Base-by-base conservation (phyloP, 2,888 invertebrate species). In the Diaphora mendica region DNA sequence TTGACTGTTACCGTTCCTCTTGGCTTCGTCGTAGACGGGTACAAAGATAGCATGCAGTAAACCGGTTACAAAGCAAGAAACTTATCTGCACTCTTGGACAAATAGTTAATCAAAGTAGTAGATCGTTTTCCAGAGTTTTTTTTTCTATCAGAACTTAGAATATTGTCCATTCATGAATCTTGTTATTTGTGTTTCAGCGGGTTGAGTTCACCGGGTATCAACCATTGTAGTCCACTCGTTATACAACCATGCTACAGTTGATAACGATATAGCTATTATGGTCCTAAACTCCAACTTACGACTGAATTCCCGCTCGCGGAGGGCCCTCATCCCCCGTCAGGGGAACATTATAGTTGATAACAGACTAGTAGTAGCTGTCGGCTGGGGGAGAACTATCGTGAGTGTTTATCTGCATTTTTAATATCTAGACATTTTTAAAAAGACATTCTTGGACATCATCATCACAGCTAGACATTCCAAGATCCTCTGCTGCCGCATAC, bases 311-410 rank as follows among this genome's bases (percentile, higher is more conserved):
- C 51, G 71, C 0, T 82, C 91, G 0, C 78, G 55, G 9, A 4
- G 78, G 0, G 91, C 89, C 3, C 0, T 3, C 48, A 80, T 94
- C 9, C 91, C 92, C 2, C 11, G 23, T 8, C 87, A 84, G 51
- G 86, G 82, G 0, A 76, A 77, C 0, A 70, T 66, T 17, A 77
- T 94, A 13, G 82, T 88, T 0, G 88, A 91, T 69, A 87, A 91
- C 77, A 77, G 85, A 0, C 51, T 76, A 0, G 91, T 94, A 4
- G 79, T 79, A 0, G 82, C 86, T 51, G 85, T 92, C 3, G 95
- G 95, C 1, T 95, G 95, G 95, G 95, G 95, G 0, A 55, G 78
- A 5, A 94, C 92, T 55, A 76, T 77, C 68, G 94, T 93, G 72
- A 87, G 35, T 82, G 35, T 82, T 62, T 7, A 8, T 2, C 23